Percentiles rank a stretch among this genome's conserved stretches.
Conservation (phyloP, 2,888 invertebrate species). For the Epinotia nisella region DNA sequence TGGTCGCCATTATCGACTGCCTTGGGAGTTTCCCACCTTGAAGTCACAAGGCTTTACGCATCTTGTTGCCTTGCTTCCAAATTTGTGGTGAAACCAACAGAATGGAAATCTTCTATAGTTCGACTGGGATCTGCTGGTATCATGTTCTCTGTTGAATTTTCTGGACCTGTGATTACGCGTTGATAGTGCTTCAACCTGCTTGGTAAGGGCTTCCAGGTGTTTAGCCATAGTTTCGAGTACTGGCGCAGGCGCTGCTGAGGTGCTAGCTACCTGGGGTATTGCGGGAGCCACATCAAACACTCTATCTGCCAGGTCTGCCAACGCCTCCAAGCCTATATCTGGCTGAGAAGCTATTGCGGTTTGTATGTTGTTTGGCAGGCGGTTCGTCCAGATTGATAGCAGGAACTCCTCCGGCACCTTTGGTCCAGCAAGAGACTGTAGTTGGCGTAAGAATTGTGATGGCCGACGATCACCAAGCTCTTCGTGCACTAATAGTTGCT, state of each 20-base stretch:
- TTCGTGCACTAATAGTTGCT: conserved; percentile 25
- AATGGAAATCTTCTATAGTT: conserved; percentile 4
- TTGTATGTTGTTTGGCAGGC: conserved; percentile 32
- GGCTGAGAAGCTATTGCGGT: conserved; percentile 45
- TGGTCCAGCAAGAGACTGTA: conserved; percentile 25
- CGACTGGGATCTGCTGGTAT: background rate
- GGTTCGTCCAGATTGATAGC: conserved; percentile 27
- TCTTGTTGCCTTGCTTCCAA: conserved; percentile 2
- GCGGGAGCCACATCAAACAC: conserved; percentile 43
- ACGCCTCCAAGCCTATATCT: conserved; percentile 20
- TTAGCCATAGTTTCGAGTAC: background rate
- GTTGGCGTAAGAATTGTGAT: no score
- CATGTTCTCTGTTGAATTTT: background rate
- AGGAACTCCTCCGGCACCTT: conserved; percentile 31
- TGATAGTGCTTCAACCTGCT: conserved; percentile 2
- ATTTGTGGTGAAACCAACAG: conserved; percentile 21
- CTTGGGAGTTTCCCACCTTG: conserved; percentile 5
- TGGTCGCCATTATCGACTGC: conserved; percentile 13
- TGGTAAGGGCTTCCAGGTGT: background rate
- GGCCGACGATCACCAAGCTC: conserved; percentile 31
- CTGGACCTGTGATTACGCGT: background rate
- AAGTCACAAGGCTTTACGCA: conserved; percentile 14
- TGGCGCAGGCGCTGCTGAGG: background rate
- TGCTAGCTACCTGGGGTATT: conserved; percentile 30
- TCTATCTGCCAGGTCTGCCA: conserved; percentile 47